A percentile compares a stretch with the other conserved stretches of the same genome.
Evolutionary conservation across 1,140 invertebrate genomes (phyloP).

Genomic region (Panulirus ornatus): DNA sequence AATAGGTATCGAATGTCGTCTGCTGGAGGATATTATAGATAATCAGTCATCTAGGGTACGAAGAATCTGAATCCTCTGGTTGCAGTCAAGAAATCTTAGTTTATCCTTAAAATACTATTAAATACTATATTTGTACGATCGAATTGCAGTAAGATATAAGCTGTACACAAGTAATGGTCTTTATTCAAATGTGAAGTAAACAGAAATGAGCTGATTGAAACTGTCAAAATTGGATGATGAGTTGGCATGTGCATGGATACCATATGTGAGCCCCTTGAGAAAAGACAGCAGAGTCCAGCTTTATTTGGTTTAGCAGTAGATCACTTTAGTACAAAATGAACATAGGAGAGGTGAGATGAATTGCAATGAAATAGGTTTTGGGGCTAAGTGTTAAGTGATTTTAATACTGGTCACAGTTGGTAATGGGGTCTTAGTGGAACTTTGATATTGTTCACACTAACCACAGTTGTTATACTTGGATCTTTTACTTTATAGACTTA

Average conservation of each 20-base stretch:
- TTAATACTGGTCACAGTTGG: too few relatives aligned
- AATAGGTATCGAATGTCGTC: not conserved
- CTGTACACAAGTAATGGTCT: not conserved
- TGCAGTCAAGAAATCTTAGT: not conserved
- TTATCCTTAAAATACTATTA: not conserved
- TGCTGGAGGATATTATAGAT: not conserved
- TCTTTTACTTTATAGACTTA: too few relatives aligned
- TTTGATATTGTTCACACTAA: too few relatives aligned
- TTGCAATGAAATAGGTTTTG: not conserved
- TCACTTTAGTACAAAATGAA: not conserved
- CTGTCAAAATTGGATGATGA: not conserved
- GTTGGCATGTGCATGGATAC: not conserved
- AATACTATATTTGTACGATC: not conserved
- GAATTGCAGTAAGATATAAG: not conserved
- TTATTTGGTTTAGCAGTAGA: not conserved
- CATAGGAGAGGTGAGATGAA: slow-evolving; percentile 1
- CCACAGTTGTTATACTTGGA: too few relatives aligned
- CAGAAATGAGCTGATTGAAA: not conserved
- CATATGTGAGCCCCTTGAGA: not conserved
- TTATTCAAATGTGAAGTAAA: not conserved
- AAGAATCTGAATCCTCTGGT: not conserved
- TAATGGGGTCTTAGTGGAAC: too few relatives aligned
- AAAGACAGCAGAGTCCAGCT: not conserved
- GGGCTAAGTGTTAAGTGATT: too few relatives aligned
- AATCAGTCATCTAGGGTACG: not conserved